Base-by-base conservation (phyloP, 2,888 invertebrate species). In the Macropis europaea region DNA sequence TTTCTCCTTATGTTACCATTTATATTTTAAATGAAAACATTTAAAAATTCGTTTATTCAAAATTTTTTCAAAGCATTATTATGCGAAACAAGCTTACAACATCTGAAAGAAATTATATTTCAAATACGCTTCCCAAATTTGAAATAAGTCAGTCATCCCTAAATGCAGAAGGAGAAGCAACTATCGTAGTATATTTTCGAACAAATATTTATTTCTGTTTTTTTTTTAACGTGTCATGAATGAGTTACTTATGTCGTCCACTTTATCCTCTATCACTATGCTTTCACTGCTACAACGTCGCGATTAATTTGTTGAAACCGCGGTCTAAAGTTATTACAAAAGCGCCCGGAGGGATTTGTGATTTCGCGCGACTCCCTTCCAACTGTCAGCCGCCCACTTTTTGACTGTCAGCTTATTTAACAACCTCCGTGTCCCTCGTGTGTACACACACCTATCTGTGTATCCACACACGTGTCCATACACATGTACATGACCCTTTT, bases 321-420 rank as follows among this genome's bases (percentile, higher is more conserved):
- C 32, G 42, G n/a, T 56, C 48, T 62, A 70, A 78, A 76, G 53
- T 79, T 68, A 79, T 74, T 72, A 76, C 52, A 71, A 68, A 70
- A 59, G 40, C 61, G 63, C 50, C 62, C 42, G 28, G 30, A 34
- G 73, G 71, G 74, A 63, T 70, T 73, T 53, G 73, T 73, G 74
- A 77, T 72, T 79, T 67, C 66, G 57, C 68, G 54, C 60, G 62
- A 62, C 59, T 70, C 54, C 71, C 77, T 70, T 77, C 70, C 48
- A 77, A 79, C 75, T 70, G 79, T 79, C 79, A 77, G 60, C 67
- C 57, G 50, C 52, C 70, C 76, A 69, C 71, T 76, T 80, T 80
- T 80, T 76, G 72, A 80, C 42, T 72, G 76, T 80, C 80, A 80
- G 80, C 73, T 80, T 80, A 76, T 80, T 80, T 77, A 80, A 80